phyloP scores from a whole-genome alignment of 2,888 invertebrate genomes.

The Epirrhoe tristata region DNA sequence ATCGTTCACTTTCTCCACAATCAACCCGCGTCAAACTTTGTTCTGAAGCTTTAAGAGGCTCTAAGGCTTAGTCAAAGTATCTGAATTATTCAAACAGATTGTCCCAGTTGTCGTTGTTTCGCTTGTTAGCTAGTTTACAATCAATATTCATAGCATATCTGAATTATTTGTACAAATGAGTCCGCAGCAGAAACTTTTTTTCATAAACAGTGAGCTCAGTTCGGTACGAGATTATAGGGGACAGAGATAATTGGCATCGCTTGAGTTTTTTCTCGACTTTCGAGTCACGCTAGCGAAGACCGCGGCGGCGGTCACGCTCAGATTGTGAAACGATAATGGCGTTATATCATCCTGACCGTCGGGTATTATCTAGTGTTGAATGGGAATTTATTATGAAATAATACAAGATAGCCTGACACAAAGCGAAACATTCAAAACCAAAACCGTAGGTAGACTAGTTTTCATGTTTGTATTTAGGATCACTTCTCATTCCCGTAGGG shows the following conservation, averaged over 20 bases:
- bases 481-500: too few species aligned
- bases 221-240: slow-evolving; percentile 26
- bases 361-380: slow-evolving; percentile 17
- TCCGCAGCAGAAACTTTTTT: slow-evolving; percentile 2
- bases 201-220: slow-evolving; percentile 14
- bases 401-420: slow-evolving; percentile 16
- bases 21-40: slow-evolving; percentile 5
- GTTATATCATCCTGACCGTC: slow-evolving; percentile 36
- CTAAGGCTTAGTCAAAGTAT: not conserved
- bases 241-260: slow-evolving; percentile 36
- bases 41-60: not conserved
- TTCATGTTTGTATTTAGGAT: not conserved
- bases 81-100: not conserved
- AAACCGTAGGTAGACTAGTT: not conserved
- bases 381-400: slow-evolving; percentile 25
- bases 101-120: not conserved
- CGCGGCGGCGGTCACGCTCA: slow-evolving; percentile 27
- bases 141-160: not conserved
- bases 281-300: slow-evolving; percentile 28
- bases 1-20: slow-evolving; percentile 4
- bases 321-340: slow-evolving; percentile 36
- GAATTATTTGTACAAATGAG: not conserved
- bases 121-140: not conserved
- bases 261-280: slow-evolving; percentile 37
- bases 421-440: not conserved